Conservation (phyloP, 1,140 invertebrate genomes). For the Macrobrachium rosenbergii region DNA sequence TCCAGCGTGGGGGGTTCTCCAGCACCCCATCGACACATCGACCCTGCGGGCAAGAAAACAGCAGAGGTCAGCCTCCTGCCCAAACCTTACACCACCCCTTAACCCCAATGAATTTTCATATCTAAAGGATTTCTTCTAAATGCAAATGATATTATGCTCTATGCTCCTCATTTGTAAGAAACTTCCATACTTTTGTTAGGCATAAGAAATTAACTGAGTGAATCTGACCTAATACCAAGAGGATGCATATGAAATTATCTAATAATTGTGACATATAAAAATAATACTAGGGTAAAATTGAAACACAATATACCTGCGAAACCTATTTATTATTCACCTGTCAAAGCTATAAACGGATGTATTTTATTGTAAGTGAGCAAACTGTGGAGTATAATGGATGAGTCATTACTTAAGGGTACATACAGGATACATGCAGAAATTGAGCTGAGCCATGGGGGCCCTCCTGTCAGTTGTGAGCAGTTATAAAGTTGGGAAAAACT, state of each 20-base stretch:
- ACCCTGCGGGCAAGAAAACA: slow-evolving; percentile 64
- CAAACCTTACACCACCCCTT: slow-evolving; percentile 22
- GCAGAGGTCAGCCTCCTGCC: slow-evolving; percentile 59
- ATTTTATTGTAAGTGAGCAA: slow-evolving; percentile 62
- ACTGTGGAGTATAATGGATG: slow-evolving; percentile 56
- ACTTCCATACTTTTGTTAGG: no score
- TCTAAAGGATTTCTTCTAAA: slow-evolving; percentile 1
- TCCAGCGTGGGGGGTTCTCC: slow-evolving; percentile 56
- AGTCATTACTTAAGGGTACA: slow-evolving; percentile 52
- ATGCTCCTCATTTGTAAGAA: neutral
- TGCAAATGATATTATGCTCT: neutral
- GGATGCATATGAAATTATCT: no score
- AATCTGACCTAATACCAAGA: no score
- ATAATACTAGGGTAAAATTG: slow-evolving; percentile 8
- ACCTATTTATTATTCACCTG: slow-evolving; percentile 58
- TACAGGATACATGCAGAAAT: slow-evolving; percentile 60
- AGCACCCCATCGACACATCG: slow-evolving; percentile 62
- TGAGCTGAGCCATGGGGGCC: slow-evolving; percentile 48
- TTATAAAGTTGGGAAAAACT: slow-evolving; percentile 4
- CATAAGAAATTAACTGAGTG: no score
- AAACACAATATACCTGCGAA: slow-evolving; percentile 50
- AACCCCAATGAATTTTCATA: slow-evolving; percentile 1
- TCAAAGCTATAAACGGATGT: slow-evolving; percentile 62
- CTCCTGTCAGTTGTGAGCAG: slow-evolving; percentile 62
- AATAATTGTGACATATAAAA: no score